Evolutionary conservation across 2,113 vertebrate species (phyloP), one percentile per base, ranked within the genome.

Genomic region (Apeltes quadracus): DNA sequence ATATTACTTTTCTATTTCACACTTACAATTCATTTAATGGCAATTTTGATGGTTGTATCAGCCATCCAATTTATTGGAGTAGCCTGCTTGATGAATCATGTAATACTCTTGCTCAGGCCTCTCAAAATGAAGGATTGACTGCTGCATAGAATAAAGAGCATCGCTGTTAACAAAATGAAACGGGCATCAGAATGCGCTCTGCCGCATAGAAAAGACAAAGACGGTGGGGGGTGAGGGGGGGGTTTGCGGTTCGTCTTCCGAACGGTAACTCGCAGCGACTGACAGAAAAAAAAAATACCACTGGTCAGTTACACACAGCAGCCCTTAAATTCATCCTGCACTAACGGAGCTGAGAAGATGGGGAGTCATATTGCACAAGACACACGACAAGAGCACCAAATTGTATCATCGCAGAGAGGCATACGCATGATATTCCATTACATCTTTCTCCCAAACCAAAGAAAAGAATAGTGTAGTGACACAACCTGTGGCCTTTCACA

Each of bases 21-120:
- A 89, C 87, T 90, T 89, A 88, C 84, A 89, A 90, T 91, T 89
- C 87, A 89, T 91, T 89, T 90, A 88, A 91, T 90, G 86, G 85
- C 85, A 84, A 90, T 90, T 90, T 87, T 87, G 89, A 89, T 88
- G 89, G 89, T 87, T 90, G 87, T 88, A 91, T 89, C 87, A 85
- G 88, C 88, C 80, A 90, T 90, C 79, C 89, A 90, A 90, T 91
- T 90, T 91, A 90, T 89, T 86, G 87, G 81, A 90, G 90, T 79
- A 84, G 87, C 84, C 85, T 87, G 90, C 86, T 84, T 91, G 90
- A 91, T 91, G 88, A 91, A 91, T 90, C 84, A 84, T 87, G 90
- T 92, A 84, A 91, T 91, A 89, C 84, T 89, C 80, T 83, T 87
- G 83, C 85, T 82, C 85, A 66, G 83, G 80, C 84, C 89, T 84